Evolutionary conservation across 2,888 invertebrate species (phyloP).

Genomic region (Sesia bembeciformis): DNA sequence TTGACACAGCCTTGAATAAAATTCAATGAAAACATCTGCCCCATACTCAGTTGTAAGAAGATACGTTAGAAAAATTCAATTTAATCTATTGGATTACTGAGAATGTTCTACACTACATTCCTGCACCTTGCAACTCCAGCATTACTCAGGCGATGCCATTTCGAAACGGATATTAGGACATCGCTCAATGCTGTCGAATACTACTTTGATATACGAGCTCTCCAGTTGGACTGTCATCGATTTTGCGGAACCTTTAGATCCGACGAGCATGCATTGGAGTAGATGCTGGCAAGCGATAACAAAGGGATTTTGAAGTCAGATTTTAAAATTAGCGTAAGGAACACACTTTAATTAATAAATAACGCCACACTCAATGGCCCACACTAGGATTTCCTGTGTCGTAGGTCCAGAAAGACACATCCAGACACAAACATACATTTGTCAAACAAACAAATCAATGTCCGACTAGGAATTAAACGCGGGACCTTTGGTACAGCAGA

Average conservation of each 20-base stretch:
- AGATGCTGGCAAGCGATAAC: not conserved
- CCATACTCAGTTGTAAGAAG: too few relatives aligned
- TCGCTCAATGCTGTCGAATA: conserved; percentile 47
- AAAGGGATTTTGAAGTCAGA: not conserved
- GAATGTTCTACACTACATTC: not conserved
- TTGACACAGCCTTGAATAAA: too few relatives aligned
- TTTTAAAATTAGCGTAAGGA: not conserved
- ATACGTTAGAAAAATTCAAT: not conserved
- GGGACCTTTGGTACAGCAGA: too few relatives aligned
- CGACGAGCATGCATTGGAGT: not conserved
- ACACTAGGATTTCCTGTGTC: too few relatives aligned
- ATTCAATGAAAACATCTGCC: too few relatives aligned
- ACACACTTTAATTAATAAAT: not conserved
- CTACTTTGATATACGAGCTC: conserved; percentile 34
- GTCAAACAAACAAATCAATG: too few relatives aligned
- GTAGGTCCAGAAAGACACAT: too few relatives aligned
- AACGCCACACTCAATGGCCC: not conserved
- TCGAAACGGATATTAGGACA: conserved; percentile 59
- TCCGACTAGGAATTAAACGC: too few relatives aligned
- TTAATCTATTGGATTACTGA: not conserved
- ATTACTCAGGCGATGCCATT: conserved; percentile 30
- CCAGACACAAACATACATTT: too few relatives aligned
- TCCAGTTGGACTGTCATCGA: conserved; percentile 18
- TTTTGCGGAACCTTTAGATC: conserved; percentile 3
- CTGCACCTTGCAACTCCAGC: not conserved